Conservation (phyloP, 2,888 invertebrate species). For the Allolobophora icterica region DNA sequence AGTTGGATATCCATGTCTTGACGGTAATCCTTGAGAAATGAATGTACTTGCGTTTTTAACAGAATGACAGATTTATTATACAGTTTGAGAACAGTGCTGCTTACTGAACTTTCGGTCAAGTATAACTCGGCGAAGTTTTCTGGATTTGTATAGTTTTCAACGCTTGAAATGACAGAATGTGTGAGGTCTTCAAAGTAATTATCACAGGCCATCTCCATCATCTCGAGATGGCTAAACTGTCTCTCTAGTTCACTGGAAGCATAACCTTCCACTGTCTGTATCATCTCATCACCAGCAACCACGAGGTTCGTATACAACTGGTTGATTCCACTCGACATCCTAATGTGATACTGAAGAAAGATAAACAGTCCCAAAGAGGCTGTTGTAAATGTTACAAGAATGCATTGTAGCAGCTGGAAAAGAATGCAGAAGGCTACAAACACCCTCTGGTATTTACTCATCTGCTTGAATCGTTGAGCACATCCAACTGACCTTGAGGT, state of each 20-base stretch:
- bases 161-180: neutral
- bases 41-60: neutral
- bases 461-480: neutral
- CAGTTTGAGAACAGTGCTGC: neutral
- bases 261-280: neutral
- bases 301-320: neutral
- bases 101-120: neutral
- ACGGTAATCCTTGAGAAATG: neutral
- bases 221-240: neutral
- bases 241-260: neutral
- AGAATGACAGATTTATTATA: neutral
- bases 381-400: neutral
- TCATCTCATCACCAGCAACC: neutral
- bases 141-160: conserved; percentile 19
- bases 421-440: neutral
- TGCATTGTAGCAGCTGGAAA: conserved; percentile 11
- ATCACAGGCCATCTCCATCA: conserved; percentile 27
- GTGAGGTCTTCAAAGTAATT: conserved; percentile 32
- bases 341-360: neutral
- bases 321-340: neutral
- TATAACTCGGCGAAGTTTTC: neutral
- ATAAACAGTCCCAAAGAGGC: neutral
- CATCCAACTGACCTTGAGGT: neutral
- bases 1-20: neutral
- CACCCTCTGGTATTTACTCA: neutral